Conservation (phyloP, 2,888 invertebrate genomes). For the Smittia aterrima region DNA sequence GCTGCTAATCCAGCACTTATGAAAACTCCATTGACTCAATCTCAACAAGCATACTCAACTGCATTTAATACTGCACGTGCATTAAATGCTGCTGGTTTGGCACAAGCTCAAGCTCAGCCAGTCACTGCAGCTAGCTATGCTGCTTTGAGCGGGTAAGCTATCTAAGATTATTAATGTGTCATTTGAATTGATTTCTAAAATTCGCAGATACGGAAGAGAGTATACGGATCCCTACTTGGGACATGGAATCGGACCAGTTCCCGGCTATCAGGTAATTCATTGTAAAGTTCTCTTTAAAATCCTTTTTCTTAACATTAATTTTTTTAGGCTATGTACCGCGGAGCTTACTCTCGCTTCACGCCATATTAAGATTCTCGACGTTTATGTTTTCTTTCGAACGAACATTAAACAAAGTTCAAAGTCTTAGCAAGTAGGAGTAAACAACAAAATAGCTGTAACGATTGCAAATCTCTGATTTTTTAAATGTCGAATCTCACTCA, state of each 20-base stretch:
- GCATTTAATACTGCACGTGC: conserved; percentile 83
- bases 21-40: conserved; percentile 78
- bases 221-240: conserved; percentile 92
- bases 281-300: background rate
- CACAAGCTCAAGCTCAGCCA: conserved; percentile 51
- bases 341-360: conserved; percentile 92
- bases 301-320: conserved; percentile 3
- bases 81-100: conserved; percentile 72
- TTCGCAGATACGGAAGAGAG: conserved; percentile 78
- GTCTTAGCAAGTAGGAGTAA: conserved; percentile 21
- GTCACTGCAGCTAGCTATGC: conserved; percentile 66
- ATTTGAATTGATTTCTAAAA: background rate
- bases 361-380: conserved; percentile 67
- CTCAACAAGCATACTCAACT: conserved; percentile 84
- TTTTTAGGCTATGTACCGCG: conserved; percentile 85
- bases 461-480: conserved; percentile 18
- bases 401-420: conserved; percentile 13
- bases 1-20: conserved; percentile 77
- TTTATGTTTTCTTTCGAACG: background rate
- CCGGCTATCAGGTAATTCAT: conserved; percentile 88
- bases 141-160: conserved; percentile 67
- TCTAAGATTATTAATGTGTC: conserved; percentile 47
- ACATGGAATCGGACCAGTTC: conserved; percentile 93
- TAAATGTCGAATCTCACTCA: conserved; percentile 2
- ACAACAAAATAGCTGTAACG: background rate